These are phyloP conservation scores for Montipora sp. DNA, from an alignment of 64 coral and sea anemone species.

Conservation along the genomic window DNA sequence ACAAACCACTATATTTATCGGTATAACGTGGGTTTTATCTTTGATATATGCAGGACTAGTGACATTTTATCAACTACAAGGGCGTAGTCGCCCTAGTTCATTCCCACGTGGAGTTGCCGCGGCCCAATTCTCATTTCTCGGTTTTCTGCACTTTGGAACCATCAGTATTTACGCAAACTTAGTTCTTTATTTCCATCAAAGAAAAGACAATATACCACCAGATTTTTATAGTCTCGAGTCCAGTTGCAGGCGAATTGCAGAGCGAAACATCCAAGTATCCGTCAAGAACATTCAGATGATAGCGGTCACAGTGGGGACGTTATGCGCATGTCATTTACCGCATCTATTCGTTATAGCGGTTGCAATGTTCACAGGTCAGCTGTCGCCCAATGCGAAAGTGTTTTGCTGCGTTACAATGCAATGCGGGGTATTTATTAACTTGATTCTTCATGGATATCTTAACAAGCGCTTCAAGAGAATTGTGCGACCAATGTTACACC, in stretches of 20 bases:
- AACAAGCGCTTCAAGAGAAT: slow-evolving; percentile 54
- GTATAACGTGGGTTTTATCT: slow-evolving; percentile 38
- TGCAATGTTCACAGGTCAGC: slow-evolving; percentile 71
- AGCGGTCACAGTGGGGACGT: slow-evolving; percentile 17
- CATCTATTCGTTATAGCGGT: slow-evolving; percentile 18
- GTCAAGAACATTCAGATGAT: slow-evolving; percentile 65
- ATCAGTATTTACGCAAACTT: slow-evolving; percentile 33
- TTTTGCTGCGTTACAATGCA: slow-evolving; percentile 3
- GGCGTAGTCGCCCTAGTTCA: not conserved
- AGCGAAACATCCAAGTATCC: slow-evolving; percentile 38
- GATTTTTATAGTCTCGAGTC: slow-evolving; percentile 69
- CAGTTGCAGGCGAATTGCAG: slow-evolving; percentile 39
- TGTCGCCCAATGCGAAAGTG: slow-evolving; percentile 14
- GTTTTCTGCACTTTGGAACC: slow-evolving; percentile 18
- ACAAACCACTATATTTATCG: not conserved
- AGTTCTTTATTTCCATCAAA: slow-evolving; percentile 42
- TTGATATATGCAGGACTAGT: slow-evolving; percentile 10
- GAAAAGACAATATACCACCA: slow-evolving; percentile 39
- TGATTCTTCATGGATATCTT: slow-evolving; percentile 53
- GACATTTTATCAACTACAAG: slow-evolving; percentile 4
- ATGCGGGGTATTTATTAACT: slow-evolving; percentile 26
- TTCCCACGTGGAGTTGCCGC: slow-evolving; percentile 44
- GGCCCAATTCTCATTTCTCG: slow-evolving; percentile 50
- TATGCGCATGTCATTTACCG: slow-evolving; percentile 41
- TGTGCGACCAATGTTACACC: slow-evolving; percentile 29